phyloP scores from a whole-genome alignment of 2,113 vertebrate species.

The Etia nguti region DNA sequence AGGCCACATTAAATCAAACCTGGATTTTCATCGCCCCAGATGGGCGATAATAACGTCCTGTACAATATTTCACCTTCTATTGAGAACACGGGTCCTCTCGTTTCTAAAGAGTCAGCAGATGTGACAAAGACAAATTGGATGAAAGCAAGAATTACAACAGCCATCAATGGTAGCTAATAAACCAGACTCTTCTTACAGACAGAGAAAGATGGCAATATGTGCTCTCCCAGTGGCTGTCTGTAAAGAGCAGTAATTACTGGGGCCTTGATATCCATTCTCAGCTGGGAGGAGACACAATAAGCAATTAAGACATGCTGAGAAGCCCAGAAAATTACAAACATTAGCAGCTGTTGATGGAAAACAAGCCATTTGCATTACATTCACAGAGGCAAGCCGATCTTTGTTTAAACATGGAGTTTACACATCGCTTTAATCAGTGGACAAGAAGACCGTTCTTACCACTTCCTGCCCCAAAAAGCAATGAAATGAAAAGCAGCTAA shows the following conservation, averaged over 20 bases:
- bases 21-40: background rate
- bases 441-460: background rate
- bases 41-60: background rate
- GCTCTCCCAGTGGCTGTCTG: background rate
- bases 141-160: background rate
- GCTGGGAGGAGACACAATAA: constrained; percentile 42
- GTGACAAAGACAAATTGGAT: background rate
- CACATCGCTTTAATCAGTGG: background rate
- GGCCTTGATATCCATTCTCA: constrained; percentile 37
- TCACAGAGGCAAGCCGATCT: background rate
- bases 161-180: background rate
- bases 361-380: constrained; percentile 2
- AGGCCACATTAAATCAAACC: background rate
- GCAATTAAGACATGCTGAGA: constrained; percentile 31
- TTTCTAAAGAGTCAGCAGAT: background rate
- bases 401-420: constrained; percentile 11
- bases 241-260: constrained; percentile 43
- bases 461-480: background rate
- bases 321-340: constrained; percentile 39
- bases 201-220: background rate
- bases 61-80: background rate
- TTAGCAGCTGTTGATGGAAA: constrained; percentile 27
- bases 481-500: background rate
- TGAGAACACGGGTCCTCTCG: background rate
- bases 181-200: background rate